phyloP scores from a whole-genome alignment of 2,888 invertebrate species.

The Rambutsinella grinnellia region DNA sequence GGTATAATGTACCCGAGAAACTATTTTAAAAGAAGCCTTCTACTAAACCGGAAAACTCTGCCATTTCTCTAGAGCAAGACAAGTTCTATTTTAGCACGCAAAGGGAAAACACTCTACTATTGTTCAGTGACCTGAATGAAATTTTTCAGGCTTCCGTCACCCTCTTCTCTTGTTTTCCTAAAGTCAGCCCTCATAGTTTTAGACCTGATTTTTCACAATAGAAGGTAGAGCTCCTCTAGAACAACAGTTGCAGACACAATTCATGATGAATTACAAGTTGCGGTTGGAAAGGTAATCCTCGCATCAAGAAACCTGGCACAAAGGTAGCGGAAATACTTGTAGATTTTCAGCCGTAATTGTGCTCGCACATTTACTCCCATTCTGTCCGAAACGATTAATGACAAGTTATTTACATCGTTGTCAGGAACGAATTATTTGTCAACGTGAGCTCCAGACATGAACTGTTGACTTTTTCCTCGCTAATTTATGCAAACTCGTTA shows the following conservation, averaged over 20 bases:
- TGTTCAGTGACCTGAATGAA: slow-evolving; percentile 51
- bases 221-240: not conserved
- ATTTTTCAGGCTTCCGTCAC: slow-evolving; percentile 10
- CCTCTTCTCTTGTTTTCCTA: not conserved
- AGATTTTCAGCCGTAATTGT: not conserved
- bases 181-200: too few species aligned
- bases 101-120: slow-evolving; percentile 21
- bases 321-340: not conserved
- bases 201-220: slow-evolving; percentile 4
- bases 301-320: not conserved
- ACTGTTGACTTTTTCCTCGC: not conserved
- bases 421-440: slow-evolving; percentile 12
- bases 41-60: too few species aligned
- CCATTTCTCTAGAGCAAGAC: too few species aligned
- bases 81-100: slow-evolving; percentile 26
- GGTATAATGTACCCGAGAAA: too few species aligned
- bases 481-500: not conserved
- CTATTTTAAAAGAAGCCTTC: too few species aligned
- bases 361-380: not conserved
- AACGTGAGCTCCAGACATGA: too few species aligned
- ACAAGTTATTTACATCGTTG: slow-evolving; percentile 41
- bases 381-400: slow-evolving; percentile 22
- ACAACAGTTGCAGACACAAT: not conserved
- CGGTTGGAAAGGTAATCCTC: slow-evolving; percentile 23
- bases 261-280: slow-evolving; percentile 45